Percentiles rank a stretch among this genome's conserved stretches.
Conservation (phyloP, 2,113 vertebrate genomes). For the Cathartes aura region DNA sequence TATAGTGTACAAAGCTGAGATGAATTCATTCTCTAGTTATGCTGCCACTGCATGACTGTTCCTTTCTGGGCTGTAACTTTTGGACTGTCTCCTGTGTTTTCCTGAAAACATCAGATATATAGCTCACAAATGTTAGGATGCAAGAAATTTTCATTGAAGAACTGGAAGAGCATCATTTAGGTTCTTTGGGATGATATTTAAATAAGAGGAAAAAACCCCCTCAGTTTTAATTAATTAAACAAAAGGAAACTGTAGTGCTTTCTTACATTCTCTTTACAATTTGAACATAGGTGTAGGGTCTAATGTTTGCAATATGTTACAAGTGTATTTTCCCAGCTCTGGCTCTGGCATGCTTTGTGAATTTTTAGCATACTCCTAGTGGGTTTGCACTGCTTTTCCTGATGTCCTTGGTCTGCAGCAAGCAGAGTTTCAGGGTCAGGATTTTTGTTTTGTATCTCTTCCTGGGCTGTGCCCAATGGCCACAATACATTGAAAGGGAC, state of each 20-base stretch:
- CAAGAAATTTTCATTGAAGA: not conserved
- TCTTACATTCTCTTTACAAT: not conserved
- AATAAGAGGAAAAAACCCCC: not conserved
- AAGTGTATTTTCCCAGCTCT: not conserved
- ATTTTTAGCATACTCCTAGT: not conserved
- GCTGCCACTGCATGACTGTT: not conserved
- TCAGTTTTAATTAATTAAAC: not conserved
- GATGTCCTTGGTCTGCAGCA: not conserved
- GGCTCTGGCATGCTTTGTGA: not conserved
- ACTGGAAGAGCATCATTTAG: not conserved
- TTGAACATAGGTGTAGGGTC: not conserved
- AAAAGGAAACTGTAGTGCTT: not conserved
- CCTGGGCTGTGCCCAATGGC: not conserved
- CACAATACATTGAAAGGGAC: not conserved
- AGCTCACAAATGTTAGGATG: not conserved
- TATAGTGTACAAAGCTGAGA: not conserved
- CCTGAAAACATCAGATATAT: not conserved
- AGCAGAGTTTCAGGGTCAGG: not conserved
- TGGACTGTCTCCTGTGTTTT: not conserved
- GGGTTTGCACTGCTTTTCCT: not conserved
- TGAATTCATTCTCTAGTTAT: not conserved
- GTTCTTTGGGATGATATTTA: not conserved
- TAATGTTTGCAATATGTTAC: not conserved
- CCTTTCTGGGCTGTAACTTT: not conserved
- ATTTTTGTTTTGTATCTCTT: not conserved